Conservation (phyloP, 2,113 vertebrate genomes). For the Microcebus murinus region DNA sequence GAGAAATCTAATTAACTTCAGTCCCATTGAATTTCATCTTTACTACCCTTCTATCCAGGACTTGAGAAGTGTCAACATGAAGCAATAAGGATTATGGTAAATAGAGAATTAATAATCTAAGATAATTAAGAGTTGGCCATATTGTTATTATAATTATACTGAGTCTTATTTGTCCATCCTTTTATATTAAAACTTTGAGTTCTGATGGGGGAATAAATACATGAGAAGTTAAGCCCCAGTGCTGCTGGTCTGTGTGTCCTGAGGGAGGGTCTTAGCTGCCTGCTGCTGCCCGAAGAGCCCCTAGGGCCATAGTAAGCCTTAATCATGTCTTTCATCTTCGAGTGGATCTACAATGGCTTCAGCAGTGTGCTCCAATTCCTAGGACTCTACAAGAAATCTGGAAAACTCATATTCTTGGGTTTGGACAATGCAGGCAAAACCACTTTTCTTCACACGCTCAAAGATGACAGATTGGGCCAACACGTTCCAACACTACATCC, state of each 20-base stretch:
- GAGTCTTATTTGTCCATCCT: conserved; percentile 22
- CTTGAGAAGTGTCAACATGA: background rate
- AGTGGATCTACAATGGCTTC: conserved; percentile 98
- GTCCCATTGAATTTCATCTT: conserved; percentile 42
- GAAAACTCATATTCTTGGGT: conserved; percentile 97
- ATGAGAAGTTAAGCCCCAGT: no score
- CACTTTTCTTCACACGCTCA: conserved; percentile 97
- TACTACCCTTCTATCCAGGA: background rate
- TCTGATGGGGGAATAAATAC: conserved; percentile 35
- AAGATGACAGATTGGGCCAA: conserved; percentile 97
- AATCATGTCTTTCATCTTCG: conserved; percentile 97
- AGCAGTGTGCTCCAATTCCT: conserved; percentile 96
- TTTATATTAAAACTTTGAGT: conserved; percentile 56
- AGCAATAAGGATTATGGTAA: background rate
- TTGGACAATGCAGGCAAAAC: conserved; percentile 99
- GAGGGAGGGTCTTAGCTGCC: no score
- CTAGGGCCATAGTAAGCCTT: conserved; percentile 61
- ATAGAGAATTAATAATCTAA: background rate
- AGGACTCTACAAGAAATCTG: conserved; percentile 97
- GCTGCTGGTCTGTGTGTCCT: no score
- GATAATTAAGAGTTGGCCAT: background rate
- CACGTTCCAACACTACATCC: conserved; percentile 97
- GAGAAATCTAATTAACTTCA: background rate
- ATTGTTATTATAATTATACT: background rate
- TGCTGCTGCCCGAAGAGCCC: no score